Evolutionary conservation across 30 jellyfish, hydroid and myxozoan species (phyloP), one percentile per base, ranked within the genome.

Genomic region (Turritopsis rubra): DNA sequence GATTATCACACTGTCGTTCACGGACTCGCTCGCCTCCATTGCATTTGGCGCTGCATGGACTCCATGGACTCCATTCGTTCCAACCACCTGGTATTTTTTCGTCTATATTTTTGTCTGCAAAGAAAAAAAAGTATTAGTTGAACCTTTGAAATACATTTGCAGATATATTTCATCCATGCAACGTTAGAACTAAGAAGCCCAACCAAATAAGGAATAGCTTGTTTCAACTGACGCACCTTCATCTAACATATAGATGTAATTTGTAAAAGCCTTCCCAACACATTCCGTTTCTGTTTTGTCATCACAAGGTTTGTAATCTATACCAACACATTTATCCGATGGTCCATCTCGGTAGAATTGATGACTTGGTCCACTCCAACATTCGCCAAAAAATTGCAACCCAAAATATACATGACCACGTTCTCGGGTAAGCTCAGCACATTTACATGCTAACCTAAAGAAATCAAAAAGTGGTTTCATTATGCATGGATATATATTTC

Each of bases 381-480:
- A 90, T 82, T 90, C 97, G 19, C 97, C 97, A 83, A 85, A 90
- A 71, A 90, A 90, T 73, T 90, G 97, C 74, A 90, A 77, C 7
- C 97, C 97, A 71, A 90, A 90, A 30, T 73, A 85, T 16, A 84
- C 29, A 79, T 81, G 81, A 20, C 97, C 97, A 52, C 41, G 52
- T 26, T 68, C 85, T 54, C 81, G 86, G 0, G 93, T 53, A 71
- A 90, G 80, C 29, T 86, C 89, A 20, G 92, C 95, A 81, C 97
- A 90, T 78, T 84, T 90, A 85, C 97, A 90, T 85, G 92, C 92
- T 22, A 90, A 91, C 0, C 97, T 90, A 75, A 26, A 24, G 23
- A 68, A 41, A 3, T 41, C 60, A 41, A 41, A 3, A 13, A 41
- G 13, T 3, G 5, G 5, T 13, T 3, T 3, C 60, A 41, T 41